phyloP scores from a whole-genome alignment of 2,797 vertebrate genomes.

The Phoeniculus purpureus region DNA sequence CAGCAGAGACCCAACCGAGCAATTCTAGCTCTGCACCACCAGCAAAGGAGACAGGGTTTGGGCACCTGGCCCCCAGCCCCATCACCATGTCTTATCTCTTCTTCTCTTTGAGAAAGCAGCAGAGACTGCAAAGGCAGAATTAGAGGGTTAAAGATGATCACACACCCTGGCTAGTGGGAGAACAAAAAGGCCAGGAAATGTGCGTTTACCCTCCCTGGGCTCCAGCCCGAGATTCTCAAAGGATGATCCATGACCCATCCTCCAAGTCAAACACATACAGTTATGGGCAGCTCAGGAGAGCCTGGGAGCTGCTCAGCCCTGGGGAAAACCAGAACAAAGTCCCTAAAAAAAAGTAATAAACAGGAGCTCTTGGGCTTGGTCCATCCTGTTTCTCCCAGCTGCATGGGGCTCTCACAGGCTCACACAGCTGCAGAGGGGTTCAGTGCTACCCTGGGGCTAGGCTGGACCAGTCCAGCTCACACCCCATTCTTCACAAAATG shows the following conservation, averaged over 20 bases:
- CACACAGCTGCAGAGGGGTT: neutral
- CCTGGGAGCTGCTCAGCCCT: neutral
- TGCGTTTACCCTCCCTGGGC: neutral
- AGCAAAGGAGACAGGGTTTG: rapidly evolving
- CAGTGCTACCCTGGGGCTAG: neutral
- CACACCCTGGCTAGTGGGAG: rapidly evolving
- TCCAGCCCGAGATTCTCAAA: neutral
- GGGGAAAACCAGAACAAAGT: neutral
- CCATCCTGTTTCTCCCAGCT: neutral
- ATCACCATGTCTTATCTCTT: rapidly evolving
- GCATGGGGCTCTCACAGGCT: neutral
- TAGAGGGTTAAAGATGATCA: neutral
- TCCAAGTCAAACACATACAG: neutral
- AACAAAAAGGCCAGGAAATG: neutral
- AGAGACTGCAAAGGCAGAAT: neutral
- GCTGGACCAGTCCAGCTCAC: neutral
- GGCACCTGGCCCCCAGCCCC: rapidly evolving
- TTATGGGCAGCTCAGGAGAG: neutral
- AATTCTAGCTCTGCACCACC: neutral
- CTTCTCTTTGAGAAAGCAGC: neutral
- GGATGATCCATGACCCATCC: neutral
- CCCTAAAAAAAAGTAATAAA: neutral
- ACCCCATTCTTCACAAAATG: neutral
- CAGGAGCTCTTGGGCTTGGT: no score
- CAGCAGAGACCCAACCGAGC: rapidly evolving